Evolutionary conservation across 2,888 invertebrate species (phyloP), one percentile per base, ranked within the genome.

Genomic region (Ochropleura plecta): DNA sequence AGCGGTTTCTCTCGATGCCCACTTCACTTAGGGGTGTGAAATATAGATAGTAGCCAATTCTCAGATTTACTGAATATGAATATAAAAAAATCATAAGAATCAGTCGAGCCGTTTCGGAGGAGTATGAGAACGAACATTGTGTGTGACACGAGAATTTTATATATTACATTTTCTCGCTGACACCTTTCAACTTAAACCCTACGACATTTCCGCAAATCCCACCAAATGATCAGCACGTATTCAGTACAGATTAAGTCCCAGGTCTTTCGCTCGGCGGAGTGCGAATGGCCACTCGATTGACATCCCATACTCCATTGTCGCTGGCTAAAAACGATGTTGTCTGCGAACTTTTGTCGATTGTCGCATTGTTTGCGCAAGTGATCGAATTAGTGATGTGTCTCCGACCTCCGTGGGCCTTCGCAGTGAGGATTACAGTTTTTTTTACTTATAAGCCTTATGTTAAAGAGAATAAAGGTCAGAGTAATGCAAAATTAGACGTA

Each of bases 151-250:
- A 30, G 30, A 30, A 30, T 30, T 30, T 30, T 30, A 30, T 30
- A 30, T 30, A 30, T 30, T 30, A 1, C 0, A 49, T 40, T n/a
- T 48, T 40, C 0, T 10, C 76, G 76, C 86, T 44, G 40, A 9
- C 7, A 51, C 63, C 78, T 73, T 59, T 0, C 76, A n/a, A 76
- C 84, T 90, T 88, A 79, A 0, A 84, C 90, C 88, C 84, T 66
- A 74, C 80, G 14, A n/a, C 48, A 84, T 76, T 76, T 88, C 84
- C 86, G 88, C 76, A 76, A 73, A 82, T 73, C 76, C 85, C 93
- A 94, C 78, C 85, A 94, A 94, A 93, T 93, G 93, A 94, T 94
- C 94, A 94, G 90, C 92, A 85, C 91, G 55, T 55, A 93, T 94
- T 94, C 94, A 93, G 90, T 91, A 85, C 91, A 93, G 93, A 94